Conservation (phyloP, 2,113 vertebrate genomes). For the Chlamydotis undulata region DNA sequence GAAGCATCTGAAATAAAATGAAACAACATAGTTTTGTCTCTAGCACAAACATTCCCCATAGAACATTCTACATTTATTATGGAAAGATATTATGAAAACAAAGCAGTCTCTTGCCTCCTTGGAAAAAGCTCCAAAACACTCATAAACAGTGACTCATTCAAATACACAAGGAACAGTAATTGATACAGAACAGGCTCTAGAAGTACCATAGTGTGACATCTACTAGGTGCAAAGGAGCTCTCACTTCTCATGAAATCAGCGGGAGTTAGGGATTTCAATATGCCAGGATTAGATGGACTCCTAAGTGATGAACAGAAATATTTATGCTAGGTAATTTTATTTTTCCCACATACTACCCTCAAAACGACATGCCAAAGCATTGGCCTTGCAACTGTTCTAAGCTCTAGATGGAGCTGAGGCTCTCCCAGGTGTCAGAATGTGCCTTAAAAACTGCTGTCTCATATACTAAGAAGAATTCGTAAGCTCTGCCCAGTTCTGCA, state of each 20-base stretch:
- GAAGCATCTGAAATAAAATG: slow-evolving; percentile 87
- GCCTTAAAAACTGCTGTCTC: background rate
- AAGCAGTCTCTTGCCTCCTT: background rate
- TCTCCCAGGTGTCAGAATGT: background rate
- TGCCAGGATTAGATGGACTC: background rate
- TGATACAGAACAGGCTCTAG: background rate
- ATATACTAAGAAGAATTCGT: background rate
- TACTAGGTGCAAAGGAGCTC: background rate
- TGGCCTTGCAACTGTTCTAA: background rate
- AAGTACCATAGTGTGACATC: background rate
- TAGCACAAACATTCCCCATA: background rate
- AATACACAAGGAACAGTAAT: background rate
- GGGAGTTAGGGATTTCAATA: background rate
- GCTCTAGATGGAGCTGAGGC: background rate
- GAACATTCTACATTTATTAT: background rate
- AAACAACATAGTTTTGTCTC: background rate
- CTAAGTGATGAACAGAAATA: background rate
- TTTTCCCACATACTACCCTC: background rate
- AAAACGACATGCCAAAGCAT: background rate
- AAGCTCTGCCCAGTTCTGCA: background rate
- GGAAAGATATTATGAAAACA: background rate
- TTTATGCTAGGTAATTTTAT: background rate
- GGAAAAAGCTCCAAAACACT: background rate
- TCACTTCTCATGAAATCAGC: background rate
- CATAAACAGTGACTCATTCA: background rate